These are phyloP conservation scores for Lissonota sp. DNA, from an alignment of 2,888 invertebrate genomes.

Conservation along the genomic window DNA sequence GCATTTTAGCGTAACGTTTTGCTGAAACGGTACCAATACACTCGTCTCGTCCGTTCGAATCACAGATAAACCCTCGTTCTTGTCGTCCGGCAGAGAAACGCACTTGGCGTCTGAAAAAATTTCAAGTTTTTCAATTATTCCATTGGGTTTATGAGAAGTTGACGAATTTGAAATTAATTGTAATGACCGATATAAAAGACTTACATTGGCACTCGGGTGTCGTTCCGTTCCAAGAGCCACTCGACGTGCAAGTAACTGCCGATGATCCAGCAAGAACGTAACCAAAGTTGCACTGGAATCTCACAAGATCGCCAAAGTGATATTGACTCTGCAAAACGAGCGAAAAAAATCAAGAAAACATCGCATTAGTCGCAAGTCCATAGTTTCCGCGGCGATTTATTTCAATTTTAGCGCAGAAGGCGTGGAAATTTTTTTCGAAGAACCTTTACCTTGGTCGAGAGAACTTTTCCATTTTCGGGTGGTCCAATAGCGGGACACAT, in stretches of 20 bases:
- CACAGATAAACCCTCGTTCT: conserved; percentile 93
- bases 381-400: too few species aligned
- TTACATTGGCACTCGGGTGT: conserved; percentile 97
- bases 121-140: too few species aligned
- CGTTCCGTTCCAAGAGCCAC: conserved; percentile 97
- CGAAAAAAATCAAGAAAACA: background rate
- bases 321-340: conserved; percentile 86
- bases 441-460: conserved; percentile 88
- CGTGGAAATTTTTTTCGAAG: background rate
- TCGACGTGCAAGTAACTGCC: conserved; percentile 93
- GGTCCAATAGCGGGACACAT: conserved; percentile 92
- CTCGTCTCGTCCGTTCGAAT: conserved; percentile 92
- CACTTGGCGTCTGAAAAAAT: conserved; percentile 91
- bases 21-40: conserved; percentile 94
- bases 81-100: conserved; percentile 95
- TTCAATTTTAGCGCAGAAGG: too few species aligned
- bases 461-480: conserved; percentile 93
- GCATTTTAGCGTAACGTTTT: conserved; percentile 95
- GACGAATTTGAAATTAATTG: too few species aligned
- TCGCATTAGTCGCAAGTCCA: conserved; percentile 1
- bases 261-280: conserved; percentile 96
- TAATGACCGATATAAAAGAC: conserved; percentile 77
- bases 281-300: conserved; percentile 97
- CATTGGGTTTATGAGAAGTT: too few species aligned
- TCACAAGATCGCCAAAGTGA: conserved; percentile 95